A percentile compares a stretch with the other conserved stretches of the same genome.
Evolutionary conservation across 1,140 invertebrate genomes (phyloP).

Genomic region (Euwallacea similis): DNA sequence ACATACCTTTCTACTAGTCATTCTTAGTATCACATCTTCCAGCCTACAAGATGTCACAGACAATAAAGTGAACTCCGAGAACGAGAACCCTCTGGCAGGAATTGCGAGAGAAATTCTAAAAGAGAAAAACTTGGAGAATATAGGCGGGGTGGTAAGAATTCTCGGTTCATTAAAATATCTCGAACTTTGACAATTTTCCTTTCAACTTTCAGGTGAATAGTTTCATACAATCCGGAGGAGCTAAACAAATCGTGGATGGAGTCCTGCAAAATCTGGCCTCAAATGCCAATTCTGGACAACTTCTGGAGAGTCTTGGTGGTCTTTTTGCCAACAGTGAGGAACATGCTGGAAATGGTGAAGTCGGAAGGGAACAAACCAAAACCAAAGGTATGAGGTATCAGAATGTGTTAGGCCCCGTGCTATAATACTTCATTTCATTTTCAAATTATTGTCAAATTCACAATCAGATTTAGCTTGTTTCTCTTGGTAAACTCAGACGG

Average conservation of each 20-base stretch:
- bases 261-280: constrained; percentile 37
- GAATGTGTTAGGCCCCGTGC: too few species aligned
- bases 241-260: constrained; percentile 44
- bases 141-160: constrained; percentile 57
- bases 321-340: not conserved
- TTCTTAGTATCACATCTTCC: constrained; percentile 22
- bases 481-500: too few species aligned
- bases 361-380: not conserved
- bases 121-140: constrained; percentile 51
- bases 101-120: constrained; percentile 55
- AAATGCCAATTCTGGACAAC: constrained; percentile 50
- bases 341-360: not conserved
- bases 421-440: too few species aligned
- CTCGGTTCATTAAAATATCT: not conserved
- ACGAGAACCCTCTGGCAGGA: constrained; percentile 59
- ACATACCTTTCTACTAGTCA: constrained; percentile 38
- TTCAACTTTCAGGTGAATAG: constrained; percentile 24
- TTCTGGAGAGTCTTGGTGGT: constrained; percentile 25
- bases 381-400: too few species aligned
- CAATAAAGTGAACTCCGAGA: constrained; percentile 47
- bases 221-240: constrained; percentile 62
- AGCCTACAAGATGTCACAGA: constrained; percentile 36
- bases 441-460: too few species aligned
- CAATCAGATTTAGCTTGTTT: too few species aligned
- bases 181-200: not conserved